phyloP scores from a whole-genome alignment of 2,888 invertebrate species.

The Xylophagus ater region DNA sequence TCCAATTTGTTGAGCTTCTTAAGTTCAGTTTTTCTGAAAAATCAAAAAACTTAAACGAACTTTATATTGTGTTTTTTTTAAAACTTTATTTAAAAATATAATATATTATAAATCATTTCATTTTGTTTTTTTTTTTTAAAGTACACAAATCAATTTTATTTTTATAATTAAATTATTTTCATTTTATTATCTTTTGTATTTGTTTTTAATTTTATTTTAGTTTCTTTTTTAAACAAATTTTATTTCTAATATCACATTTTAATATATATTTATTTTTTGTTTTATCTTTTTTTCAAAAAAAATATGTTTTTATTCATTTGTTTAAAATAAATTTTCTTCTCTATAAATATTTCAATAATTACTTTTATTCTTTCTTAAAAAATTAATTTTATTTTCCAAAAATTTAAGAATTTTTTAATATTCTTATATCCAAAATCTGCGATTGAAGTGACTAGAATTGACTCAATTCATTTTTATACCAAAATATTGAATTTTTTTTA shows the following conservation, averaged over 20 bases:
- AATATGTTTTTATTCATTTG: conserved; percentile 8
- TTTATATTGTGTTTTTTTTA: conserved; percentile 1
- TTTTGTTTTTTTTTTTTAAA: not conserved
- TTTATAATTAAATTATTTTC: not conserved
- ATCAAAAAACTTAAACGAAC: too few species aligned
- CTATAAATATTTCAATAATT: not conserved
- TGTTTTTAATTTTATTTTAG: conserved; percentile 1
- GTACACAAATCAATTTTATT: not conserved
- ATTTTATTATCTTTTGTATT: conserved; percentile 1
- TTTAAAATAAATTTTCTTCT: conserved; percentile 4
- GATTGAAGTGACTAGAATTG: conserved; percentile 11
- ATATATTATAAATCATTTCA: not conserved
- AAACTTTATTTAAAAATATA: conserved; percentile 12
- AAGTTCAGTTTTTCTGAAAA: too few species aligned
- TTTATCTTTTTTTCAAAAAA: conserved; percentile 8
- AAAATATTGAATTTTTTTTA: too few species aligned
- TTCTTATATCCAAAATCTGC: conserved; percentile 1
- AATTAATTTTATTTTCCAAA: too few species aligned
- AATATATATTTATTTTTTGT: too few species aligned
- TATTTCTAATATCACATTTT: conserved; percentile 11
- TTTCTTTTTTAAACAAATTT: conserved; percentile 2
- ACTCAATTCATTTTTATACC: conserved; percentile 9
- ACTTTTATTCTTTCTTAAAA: too few species aligned
- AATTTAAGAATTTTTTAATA: not conserved
- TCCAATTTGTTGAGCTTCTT: too few species aligned